Conservation (phyloP, 2,888 invertebrate species). For the Drosophila neoperkinsi region DNA sequence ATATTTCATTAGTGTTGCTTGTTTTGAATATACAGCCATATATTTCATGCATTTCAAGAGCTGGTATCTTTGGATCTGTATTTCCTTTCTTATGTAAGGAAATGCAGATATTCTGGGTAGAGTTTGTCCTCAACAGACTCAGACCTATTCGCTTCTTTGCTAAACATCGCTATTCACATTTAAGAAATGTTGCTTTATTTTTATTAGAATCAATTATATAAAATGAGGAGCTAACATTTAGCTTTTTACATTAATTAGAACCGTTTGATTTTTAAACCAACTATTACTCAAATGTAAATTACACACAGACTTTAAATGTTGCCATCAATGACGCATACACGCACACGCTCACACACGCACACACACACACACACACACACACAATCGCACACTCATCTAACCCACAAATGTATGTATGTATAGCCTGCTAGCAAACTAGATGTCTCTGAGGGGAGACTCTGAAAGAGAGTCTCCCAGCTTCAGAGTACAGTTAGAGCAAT, state of each 20-base stretch:
- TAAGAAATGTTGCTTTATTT: neutral
- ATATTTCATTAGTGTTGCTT: no score
- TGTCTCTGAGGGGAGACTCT: constrained; percentile 46
- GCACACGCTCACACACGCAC: constrained; percentile 37
- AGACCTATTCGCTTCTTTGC: neutral
- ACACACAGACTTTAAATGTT: constrained; percentile 25
- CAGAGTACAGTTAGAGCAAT: constrained; percentile 59
- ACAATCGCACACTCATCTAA: constrained; percentile 45
- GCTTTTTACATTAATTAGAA: neutral
- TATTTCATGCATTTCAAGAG: neutral
- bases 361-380: constrained; percentile 37
- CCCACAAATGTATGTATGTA: constrained; percentile 44
- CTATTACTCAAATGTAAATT: constrained; percentile 30
- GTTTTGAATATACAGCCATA: no score
- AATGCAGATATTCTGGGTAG: neutral
- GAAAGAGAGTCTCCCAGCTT: constrained; percentile 29
- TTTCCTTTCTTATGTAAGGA: neutral
- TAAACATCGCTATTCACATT: neutral
- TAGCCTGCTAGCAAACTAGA: constrained; percentile 51
- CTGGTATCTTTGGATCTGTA: neutral
- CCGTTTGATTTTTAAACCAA: neutral
- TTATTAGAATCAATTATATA: neutral
- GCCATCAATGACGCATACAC: constrained; percentile 46
- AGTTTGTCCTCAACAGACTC: neutral
- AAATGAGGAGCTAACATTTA: neutral